Percentiles rank a stretch among this genome's conserved stretches.
Conservation (phyloP, 2,797 vertebrate genomes). For the Enteromius thamalakanensis region DNA sequence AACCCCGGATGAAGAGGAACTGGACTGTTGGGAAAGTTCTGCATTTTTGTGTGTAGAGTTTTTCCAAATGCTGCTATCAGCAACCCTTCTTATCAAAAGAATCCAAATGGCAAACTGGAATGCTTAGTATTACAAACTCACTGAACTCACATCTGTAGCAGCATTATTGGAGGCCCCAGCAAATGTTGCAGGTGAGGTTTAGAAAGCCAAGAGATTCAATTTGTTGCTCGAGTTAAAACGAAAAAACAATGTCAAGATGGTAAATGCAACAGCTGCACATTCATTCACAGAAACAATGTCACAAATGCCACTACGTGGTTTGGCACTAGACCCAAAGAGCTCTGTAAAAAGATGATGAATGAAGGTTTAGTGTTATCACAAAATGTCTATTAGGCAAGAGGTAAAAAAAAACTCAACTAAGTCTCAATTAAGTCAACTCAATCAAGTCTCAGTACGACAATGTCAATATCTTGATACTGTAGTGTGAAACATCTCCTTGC, state of each 20-base stretch:
- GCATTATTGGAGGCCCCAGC: constrained; percentile 47
- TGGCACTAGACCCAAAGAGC: constrained; percentile 71
- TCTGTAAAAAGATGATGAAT: constrained; percentile 55
- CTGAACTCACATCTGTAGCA: constrained; percentile 54
- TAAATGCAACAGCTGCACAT: constrained; percentile 59
- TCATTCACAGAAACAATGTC: constrained; percentile 62
- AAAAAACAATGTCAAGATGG: constrained; percentile 45
- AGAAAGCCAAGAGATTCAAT: constrained; percentile 13
- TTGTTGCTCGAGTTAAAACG: constrained; percentile 50
- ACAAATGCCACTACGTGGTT: constrained; percentile 65
- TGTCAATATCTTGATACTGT: constrained; percentile 18
- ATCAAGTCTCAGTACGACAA: constrained; percentile 26
- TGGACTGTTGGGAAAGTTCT: constrained; percentile 82
- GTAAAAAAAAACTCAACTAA: constrained; percentile 53
- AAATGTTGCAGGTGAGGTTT: constrained; percentile 16
- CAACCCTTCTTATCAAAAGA: constrained; percentile 52
- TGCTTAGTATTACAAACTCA: constrained; percentile 32
- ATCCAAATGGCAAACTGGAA: constrained; percentile 45
- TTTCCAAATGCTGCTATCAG: constrained; percentile 58
- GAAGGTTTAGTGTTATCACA: constrained; percentile 39
- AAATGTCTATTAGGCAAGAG: constrained; percentile 57
- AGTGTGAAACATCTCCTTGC: not conserved
- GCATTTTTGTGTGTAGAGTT: constrained; percentile 73
- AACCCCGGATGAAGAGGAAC: constrained; percentile 77
- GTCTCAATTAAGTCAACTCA: constrained; percentile 2